A percentile compares a stretch with the other conserved stretches of the same genome.
Evolutionary conservation across 2,113 vertebrate genomes (phyloP).

Genomic region (Salvelinus namaycush): DNA sequence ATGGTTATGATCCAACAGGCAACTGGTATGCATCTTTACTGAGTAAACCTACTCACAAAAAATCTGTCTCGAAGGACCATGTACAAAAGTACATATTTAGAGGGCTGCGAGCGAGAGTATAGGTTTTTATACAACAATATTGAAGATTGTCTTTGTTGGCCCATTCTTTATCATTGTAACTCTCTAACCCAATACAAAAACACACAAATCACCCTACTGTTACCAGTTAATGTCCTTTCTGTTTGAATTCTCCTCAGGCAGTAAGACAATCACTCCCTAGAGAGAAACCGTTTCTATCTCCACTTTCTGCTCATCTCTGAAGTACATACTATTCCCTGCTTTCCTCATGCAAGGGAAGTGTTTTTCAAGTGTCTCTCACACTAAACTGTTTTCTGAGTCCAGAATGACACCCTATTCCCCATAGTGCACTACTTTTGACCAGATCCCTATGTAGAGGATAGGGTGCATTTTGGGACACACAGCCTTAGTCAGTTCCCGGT

Average conservation of each 20-base stretch:
- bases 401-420: too few species aligned
- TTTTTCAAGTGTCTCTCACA: conserved; percentile 13
- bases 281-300: background rate
- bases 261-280: background rate
- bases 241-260: background rate
- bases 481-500: background rate
- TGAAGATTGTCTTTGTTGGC: background rate
- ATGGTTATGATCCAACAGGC: too few species aligned
- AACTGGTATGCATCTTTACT: too few species aligned
- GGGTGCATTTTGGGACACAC: background rate
- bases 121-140: background rate
- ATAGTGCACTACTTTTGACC: background rate
- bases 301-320: background rate
- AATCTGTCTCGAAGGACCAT: background rate
- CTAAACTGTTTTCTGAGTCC: background rate
- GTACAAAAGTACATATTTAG: background rate
- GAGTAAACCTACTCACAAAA: too few species aligned
- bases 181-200: background rate
- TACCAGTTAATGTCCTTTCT: background rate
- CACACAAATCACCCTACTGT: background rate
- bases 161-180: background rate
- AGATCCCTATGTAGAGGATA: background rate
- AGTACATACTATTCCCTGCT: background rate
- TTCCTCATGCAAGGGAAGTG: background rate
- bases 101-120: too few species aligned